Evolutionary conservation across 2,797 vertebrate genomes (phyloP).

Genomic region (Tokudaia muenninki): DNA sequence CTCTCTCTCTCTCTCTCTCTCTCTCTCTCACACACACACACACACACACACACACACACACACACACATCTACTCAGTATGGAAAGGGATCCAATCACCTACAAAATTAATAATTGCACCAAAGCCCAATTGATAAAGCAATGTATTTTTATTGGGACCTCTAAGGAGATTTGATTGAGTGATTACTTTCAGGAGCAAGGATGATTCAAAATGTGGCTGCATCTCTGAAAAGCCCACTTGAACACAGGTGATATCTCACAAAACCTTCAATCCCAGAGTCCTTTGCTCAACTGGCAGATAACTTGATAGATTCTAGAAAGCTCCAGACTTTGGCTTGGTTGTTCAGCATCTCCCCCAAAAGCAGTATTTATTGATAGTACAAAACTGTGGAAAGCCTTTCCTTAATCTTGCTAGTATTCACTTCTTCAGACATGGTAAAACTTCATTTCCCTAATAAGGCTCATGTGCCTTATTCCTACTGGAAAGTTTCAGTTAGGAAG

Average conservation of each 20-base stretch:
- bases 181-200: background rate
- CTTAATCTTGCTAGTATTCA: background rate
- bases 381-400: background rate
- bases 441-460: no score
- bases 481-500: background rate
- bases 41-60: background rate
- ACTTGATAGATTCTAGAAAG: background rate
- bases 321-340: background rate
- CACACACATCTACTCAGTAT: background rate
- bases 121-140: background rate
- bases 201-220: no score
- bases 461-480: background rate
- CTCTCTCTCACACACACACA: background rate
- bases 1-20: no score
- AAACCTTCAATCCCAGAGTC: background rate
- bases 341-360: background rate
- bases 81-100: no score
- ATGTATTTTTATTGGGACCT: background rate
- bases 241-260: background rate
- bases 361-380: background rate
- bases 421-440: background rate
- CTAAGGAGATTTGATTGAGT: background rate
- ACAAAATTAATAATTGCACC: background rate
- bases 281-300: background rate
- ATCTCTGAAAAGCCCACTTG: background rate